phyloP scores from a whole-genome alignment of 2,113 vertebrate species.

The Actenoides lindsayi region DNA sequence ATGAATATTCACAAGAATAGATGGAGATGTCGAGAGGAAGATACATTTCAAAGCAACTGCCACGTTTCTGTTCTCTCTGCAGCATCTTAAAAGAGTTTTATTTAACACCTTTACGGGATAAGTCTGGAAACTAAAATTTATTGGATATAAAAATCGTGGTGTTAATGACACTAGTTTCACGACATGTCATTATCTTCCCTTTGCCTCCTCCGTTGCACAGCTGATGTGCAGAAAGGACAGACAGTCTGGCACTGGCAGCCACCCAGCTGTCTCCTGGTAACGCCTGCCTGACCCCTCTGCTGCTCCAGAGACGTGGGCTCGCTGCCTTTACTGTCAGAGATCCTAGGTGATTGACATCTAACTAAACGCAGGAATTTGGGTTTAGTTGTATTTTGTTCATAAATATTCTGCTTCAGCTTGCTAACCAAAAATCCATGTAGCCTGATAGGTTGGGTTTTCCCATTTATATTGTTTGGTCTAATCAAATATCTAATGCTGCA shows the following conservation, averaged over 20 bases:
- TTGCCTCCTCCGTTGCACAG: accelerated
- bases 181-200: neutral
- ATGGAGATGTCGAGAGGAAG: neutral
- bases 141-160: neutral
- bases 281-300: neutral
- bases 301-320: neutral
- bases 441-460: neutral
- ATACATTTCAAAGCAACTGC: neutral
- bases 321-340: too few species aligned
- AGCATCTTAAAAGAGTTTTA: neutral
- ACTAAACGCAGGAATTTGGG: neutral
- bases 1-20: neutral
- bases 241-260: neutral
- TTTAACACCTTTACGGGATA: neutral
- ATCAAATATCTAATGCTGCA: neutral
- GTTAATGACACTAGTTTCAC: neutral
- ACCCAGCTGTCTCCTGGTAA: neutral
- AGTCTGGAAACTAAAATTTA: neutral
- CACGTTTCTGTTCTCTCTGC: neutral
- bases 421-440: neutral
- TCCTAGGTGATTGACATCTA: accelerated
- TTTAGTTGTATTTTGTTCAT: neutral
- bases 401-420: neutral
- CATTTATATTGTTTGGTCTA: neutral
- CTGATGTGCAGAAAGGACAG: neutral